Percentiles rank a stretch among this genome's conserved stretches.
These are phyloP conservation scores for Brachionus koreanus DNA, from an alignment of 1,140 invertebrate species.

Conservation along the genomic window DNA sequence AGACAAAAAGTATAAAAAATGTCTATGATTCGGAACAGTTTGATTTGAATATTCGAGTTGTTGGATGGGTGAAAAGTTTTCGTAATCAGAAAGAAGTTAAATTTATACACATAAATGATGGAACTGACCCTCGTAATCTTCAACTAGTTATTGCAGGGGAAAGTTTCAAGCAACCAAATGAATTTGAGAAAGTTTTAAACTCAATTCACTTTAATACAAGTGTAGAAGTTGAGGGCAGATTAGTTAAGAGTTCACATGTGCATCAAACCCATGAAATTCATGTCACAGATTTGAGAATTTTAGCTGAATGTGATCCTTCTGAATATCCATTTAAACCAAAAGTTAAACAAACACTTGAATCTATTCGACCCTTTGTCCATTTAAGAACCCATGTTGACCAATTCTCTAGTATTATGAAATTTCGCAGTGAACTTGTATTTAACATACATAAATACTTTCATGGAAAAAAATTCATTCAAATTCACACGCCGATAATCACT, in stretches of 20 bases:
- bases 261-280: conserved; percentile 14
- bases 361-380: not conserved
- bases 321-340: conserved; percentile 43
- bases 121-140: not conserved
- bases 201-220: conserved; percentile 23
- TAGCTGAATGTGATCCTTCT: not conserved
- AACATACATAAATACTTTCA: conserved; percentile 31
- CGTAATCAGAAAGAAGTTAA: conserved; percentile 26
- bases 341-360: not conserved
- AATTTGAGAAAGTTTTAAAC: not conserved
- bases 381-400: not conserved
- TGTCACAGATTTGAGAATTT: not conserved
- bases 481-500: conserved; percentile 40
- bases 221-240: not conserved
- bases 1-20: conserved; percentile 1
- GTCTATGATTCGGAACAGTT: not conserved
- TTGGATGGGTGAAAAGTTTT: conserved; percentile 34
- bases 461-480: not conserved
- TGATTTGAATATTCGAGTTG: not conserved
- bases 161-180: not conserved
- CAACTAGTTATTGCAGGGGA: not conserved
- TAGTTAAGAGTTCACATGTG: conserved; percentile 25
- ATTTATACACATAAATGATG: conserved; percentile 36
- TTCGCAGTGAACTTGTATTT: not conserved
- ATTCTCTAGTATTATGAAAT: conserved; percentile 14